A percentile compares a stretch with the other conserved stretches of the same genome.
phyloP scores from a whole-genome alignment of 2,797 vertebrate species.

The Hirundo rustica region DNA sequence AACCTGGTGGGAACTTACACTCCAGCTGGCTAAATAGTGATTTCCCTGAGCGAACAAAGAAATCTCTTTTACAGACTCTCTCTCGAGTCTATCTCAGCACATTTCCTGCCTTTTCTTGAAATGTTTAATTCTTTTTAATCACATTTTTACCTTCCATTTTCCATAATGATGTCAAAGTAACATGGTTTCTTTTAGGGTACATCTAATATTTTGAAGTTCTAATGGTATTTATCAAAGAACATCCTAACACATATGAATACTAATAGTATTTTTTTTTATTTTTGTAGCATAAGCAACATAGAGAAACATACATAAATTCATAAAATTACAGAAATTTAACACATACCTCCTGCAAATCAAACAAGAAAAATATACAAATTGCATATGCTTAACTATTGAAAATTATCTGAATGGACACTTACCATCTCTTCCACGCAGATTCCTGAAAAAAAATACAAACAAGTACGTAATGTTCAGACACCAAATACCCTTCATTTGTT shows the following conservation, averaged over 20 bases:
- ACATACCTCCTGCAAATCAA: neutral
- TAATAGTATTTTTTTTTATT: neutral
- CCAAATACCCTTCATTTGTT: neutral
- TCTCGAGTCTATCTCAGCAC: neutral
- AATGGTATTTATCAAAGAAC: neutral
- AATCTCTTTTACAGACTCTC: neutral
- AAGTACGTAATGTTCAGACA: neutral
- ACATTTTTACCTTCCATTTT: neutral
- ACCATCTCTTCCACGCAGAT: neutral
- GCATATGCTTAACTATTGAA: neutral
- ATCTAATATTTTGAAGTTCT: neutral
- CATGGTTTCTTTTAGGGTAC: neutral
- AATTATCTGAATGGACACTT: neutral
- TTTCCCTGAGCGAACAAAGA: neutral
- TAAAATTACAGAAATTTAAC: neutral
- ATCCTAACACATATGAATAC: neutral
- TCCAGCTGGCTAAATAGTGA: neutral
- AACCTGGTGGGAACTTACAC: neutral
- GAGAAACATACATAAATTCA: neutral
- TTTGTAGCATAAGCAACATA: neutral
- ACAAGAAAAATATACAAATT: neutral
- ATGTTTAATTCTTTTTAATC: neutral
- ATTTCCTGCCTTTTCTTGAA: neutral
- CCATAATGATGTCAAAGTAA: neutral
- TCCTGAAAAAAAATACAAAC: neutral